phyloP scores from a whole-genome alignment of 2,888 invertebrate species.

The Parnassius mnemosyne region DNA sequence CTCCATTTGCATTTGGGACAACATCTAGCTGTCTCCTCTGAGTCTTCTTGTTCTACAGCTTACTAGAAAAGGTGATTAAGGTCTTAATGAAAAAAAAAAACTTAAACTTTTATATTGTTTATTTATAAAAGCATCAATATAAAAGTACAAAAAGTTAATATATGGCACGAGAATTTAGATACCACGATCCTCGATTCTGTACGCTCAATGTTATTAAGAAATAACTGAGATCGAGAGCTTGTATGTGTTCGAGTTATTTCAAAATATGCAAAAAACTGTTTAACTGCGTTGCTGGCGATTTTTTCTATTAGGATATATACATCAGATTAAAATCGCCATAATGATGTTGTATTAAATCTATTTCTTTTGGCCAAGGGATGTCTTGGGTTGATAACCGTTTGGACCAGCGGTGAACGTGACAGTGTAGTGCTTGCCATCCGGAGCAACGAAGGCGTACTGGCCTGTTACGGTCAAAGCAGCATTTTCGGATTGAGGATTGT shows the following conservation, averaged over 20 bases:
- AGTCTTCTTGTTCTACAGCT: no score
- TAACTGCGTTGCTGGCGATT: neutral
- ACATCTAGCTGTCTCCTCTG: no score
- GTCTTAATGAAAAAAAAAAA: no score
- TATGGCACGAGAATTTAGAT: conserved; percentile 72
- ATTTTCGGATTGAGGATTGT: conserved; percentile 82
- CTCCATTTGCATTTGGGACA: no score
- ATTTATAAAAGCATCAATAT: conserved; percentile 35
- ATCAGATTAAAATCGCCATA: conserved; percentile 17
- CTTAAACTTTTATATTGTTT: conserved; percentile 29
- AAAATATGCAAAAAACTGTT: conserved; percentile 1
- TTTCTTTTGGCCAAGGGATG: conserved; percentile 67
- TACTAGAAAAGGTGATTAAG: no score
- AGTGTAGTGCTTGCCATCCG: conserved; percentile 83
- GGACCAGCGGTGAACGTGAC: conserved; percentile 83
- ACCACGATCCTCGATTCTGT: conserved; percentile 43
- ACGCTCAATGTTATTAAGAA: conserved; percentile 34
- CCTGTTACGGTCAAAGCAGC: conserved; percentile 83
- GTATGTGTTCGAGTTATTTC: conserved; percentile 23
- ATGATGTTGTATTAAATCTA: conserved; percentile 16
- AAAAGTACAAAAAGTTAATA: conserved; percentile 55
- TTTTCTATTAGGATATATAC: conserved; percentile 12
- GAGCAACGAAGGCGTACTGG: conserved; percentile 82
- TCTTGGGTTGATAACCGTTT: conserved; percentile 81
- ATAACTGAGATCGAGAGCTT: conserved; percentile 51